Evolutionary conservation across 2,113 vertebrate species (phyloP), one percentile per base, ranked within the genome.

Genomic region (Terrapene triunguis): DNA sequence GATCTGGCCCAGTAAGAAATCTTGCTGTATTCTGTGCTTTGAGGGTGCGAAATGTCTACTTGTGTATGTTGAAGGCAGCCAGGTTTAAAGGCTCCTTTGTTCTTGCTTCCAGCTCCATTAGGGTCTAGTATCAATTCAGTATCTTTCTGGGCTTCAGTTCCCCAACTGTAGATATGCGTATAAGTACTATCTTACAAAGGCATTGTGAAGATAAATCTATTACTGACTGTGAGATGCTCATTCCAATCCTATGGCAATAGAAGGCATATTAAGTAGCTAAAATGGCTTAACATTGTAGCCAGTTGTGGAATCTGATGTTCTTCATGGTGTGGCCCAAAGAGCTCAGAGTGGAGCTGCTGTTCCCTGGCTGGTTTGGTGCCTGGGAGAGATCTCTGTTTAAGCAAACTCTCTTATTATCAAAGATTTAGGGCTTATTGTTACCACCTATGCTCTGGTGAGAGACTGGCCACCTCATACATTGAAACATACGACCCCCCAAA

Each of bases 381-480:
- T 1, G 12, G 55, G 74, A 80, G 81, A 57, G 24, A 51, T 22
- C 16, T 48, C 57, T 10, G 24, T 25, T 81, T 25, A 78, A 92
- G 8, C 24, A 79, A 78, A 19, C 72, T 50, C 69, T 80, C 82
- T 12, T 42, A 42, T 5, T 11, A 27, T 82, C 42, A 14, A 54
- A 44, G 65, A 78, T 19, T 74, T 74, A 24, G 62, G 9, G 50
- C 72, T 94, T 91, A 17, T 53, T 91, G 78, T 44, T 93, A 2
- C 27, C 44, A 50, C 44, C 44, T 65, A 0, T 0, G 13, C 65
- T 54, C 29, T 87, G n/a, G n/a, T 24, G 80, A 19, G 35, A 80
- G 14, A 0, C 4, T 53, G 50, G 25, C 11, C 0, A 0, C 82
- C 84, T 47, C 80, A 0, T 92, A 82, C 90, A 42, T 65, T 80